Conservation (phyloP, 2,888 invertebrate species). For the Steinernema carpocapsae region DNA sequence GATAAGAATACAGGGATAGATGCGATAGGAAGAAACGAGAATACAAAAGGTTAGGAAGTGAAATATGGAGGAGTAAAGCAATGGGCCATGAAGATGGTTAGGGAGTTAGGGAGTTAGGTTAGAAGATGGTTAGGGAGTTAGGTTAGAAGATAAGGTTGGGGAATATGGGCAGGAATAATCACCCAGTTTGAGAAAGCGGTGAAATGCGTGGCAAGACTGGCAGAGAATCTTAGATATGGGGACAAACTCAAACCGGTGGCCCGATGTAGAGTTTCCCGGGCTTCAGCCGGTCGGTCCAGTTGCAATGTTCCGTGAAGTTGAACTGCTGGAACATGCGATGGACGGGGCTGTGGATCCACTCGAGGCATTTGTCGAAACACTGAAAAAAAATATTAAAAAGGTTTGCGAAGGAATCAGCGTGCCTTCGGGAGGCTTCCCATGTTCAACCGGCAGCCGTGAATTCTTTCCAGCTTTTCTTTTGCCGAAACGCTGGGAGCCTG, state of each 20-base stretch:
- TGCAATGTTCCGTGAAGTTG: not conserved
- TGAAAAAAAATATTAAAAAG: not conserved
- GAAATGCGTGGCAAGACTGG: too few relatives aligned
- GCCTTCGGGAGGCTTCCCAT: not conserved
- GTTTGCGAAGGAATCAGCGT: not conserved
- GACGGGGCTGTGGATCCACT: not conserved
- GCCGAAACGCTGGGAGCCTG: not conserved
- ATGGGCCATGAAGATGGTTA: too few relatives aligned
- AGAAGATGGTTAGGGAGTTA: too few relatives aligned
- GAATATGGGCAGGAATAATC: too few relatives aligned
- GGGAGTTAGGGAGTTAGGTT: too few relatives aligned
- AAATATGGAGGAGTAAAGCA: too few relatives aligned
- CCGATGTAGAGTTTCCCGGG: constrained; percentile 30
- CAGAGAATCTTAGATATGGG: too few relatives aligned
- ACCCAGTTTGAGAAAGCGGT: too few relatives aligned
- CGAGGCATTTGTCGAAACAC: constrained; percentile 1
- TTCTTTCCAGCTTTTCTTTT: constrained; percentile 49
- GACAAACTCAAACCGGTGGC: not conserved
- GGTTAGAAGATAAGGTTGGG: too few relatives aligned
- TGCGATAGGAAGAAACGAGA: not conserved
- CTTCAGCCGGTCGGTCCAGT: not conserved
- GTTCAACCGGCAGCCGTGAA: constrained; percentile 74
- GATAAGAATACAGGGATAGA: not conserved
- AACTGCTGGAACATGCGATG: not conserved
- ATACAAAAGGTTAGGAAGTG: too few relatives aligned